Evolutionary conservation across 2,797 vertebrate species (phyloP).

Genomic region (Coendou prehensilis): DNA sequence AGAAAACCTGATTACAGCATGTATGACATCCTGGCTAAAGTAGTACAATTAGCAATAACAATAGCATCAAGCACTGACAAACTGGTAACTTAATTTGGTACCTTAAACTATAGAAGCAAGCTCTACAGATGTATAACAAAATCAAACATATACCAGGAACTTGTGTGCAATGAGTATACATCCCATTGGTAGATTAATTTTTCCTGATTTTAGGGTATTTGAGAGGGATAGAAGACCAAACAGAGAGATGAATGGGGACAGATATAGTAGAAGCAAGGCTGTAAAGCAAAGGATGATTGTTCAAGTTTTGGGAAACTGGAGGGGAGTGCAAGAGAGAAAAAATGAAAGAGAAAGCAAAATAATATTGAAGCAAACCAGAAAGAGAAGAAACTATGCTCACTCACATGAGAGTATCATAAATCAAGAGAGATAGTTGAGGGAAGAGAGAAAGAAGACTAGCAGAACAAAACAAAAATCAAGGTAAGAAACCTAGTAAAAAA

Average conservation of each 20-base stretch:
- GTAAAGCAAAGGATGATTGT: neutral
- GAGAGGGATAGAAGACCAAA: neutral
- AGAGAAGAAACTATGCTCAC: neutral
- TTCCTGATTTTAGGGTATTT: neutral
- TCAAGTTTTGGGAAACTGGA: neutral
- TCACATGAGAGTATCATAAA: neutral
- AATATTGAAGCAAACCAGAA: neutral
- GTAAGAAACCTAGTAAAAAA: neutral
- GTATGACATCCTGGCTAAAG: neutral
- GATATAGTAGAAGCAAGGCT: neutral
- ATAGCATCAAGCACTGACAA: neutral
- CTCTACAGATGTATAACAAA: neutral
- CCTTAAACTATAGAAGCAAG: neutral
- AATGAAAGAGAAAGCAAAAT: neutral
- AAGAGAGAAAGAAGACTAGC: neutral
- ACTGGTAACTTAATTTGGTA: neutral
- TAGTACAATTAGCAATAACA: neutral
- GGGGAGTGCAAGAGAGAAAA: neutral
- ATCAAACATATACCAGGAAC: neutral
- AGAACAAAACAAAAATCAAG: neutral
- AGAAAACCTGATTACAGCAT: neutral
- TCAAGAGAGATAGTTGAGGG: neutral
- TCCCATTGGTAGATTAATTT: neutral
- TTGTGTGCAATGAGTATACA: neutral
- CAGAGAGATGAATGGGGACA: neutral